Conservation (phyloP, 2,888 invertebrate species). For the Xylophagus ater region DNA sequence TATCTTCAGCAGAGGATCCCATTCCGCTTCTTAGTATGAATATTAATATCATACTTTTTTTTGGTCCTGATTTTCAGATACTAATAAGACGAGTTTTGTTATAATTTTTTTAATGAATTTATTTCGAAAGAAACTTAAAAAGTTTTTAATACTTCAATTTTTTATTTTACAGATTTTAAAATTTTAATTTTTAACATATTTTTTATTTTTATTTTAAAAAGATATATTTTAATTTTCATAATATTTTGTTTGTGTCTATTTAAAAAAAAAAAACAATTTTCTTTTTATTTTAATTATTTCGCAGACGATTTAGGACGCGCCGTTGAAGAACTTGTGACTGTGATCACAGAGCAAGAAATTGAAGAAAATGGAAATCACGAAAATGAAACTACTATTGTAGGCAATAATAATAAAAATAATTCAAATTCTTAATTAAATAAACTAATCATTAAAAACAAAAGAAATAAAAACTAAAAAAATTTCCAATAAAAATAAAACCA, state of each 20-base stretch:
- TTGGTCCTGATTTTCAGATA: no score
- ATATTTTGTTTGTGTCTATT: no score
- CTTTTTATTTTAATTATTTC: constrained; percentile 35
- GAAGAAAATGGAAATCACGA: constrained; percentile 24
- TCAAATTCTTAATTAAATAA: constrained; percentile 9
- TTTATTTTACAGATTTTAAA: no score
- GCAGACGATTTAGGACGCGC: constrained; percentile 76
- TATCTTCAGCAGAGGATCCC: no score
- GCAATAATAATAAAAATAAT: no score
- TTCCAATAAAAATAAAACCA: constrained; percentile 13
- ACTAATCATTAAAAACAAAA: constrained; percentile 13
- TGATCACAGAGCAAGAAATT: constrained; percentile 70
- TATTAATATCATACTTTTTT: no score
- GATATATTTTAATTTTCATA: not conserved
- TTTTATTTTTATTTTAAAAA: not conserved
- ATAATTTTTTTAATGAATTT: not conserved
- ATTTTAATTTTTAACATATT: constrained; percentile 4
- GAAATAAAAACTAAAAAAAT: constrained; percentile 10
- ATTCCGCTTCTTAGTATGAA: no score
- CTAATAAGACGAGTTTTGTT: no score
- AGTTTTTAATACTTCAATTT: constrained; percentile 13
- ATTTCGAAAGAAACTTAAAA: constrained; percentile 21
- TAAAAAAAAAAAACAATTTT: no score
- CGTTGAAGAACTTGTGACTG: constrained; percentile 78
- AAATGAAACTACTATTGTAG: constrained; percentile 12